Evolutionary conservation across 2,888 invertebrate genomes (phyloP).

Genomic region (Chromoteleia sp.): DNA sequence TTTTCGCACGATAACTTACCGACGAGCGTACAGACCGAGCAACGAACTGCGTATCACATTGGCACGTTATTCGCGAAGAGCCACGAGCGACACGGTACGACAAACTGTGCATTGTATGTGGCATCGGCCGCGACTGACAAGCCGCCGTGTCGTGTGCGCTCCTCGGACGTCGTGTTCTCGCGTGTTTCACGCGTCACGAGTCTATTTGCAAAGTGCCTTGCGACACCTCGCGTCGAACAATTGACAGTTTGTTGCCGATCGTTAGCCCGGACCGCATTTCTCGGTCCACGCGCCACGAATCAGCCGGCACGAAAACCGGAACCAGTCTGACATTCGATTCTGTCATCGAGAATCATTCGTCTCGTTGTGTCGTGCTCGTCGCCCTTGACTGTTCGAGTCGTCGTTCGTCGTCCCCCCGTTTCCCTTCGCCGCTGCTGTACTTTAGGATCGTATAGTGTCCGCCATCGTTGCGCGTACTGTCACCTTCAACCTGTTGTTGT

Average conservation of each 20-base stretch:
- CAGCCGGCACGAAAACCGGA: conserved; percentile 43
- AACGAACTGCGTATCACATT: conserved; percentile 17
- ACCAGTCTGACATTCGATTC: conserved; percentile 26
- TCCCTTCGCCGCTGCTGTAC: background rate
- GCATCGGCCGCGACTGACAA: conserved; percentile 50
- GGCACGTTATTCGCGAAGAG: conserved; percentile 39
- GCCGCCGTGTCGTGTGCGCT: conserved; percentile 53
- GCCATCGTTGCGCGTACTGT: conserved; percentile 75
- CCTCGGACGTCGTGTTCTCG: conserved; percentile 33
- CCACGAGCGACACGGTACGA: conserved; percentile 49
- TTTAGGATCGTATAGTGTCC: conserved; percentile 45
- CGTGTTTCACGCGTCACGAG: conserved; percentile 39
- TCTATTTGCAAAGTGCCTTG: conserved; percentile 46
- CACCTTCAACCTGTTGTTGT: conserved; percentile 79
- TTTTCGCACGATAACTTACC: conserved; percentile 33
- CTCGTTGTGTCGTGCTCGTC: background rate
- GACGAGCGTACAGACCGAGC: conserved; percentile 31
- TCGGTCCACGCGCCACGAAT: background rate
- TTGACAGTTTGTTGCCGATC: conserved; percentile 5
- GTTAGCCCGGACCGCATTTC: background rate
- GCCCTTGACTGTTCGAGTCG: background rate
- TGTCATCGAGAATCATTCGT: conserved; percentile 3
- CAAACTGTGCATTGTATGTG: conserved; percentile 41
- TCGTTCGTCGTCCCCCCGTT: background rate
- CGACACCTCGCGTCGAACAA: conserved; percentile 12